These are phyloP conservation scores for Callyntrura sp. DNA, from an alignment of 2,888 invertebrate species.

Conservation along the genomic window DNA sequence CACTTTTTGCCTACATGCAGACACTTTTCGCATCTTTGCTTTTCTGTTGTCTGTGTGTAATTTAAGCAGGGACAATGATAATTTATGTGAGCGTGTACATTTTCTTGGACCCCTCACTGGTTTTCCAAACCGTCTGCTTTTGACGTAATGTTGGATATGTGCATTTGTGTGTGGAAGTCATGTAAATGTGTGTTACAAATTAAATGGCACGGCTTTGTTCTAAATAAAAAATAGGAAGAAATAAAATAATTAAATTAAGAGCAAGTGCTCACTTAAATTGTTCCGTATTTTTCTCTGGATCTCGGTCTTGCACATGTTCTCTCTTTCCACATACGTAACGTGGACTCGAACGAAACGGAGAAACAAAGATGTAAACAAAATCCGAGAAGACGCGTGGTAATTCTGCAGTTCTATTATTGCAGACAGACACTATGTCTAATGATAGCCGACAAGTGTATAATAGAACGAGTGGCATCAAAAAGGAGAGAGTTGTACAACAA, in stretches of 20 bases:
- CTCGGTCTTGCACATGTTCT: not conserved
- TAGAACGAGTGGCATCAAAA: conserved; percentile 5
- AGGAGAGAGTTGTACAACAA: conserved; percentile 13
- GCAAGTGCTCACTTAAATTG: conserved; percentile 73
- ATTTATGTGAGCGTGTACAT: conserved; percentile 44
- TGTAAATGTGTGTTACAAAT: conserved; percentile 28
- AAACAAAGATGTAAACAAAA: conserved; percentile 19
- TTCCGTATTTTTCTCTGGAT: conserved; percentile 26
- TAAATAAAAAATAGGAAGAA: conserved; percentile 58
- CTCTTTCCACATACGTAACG: not conserved
- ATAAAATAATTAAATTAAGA: conserved; percentile 75
- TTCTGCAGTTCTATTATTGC: not conserved
- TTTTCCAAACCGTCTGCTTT: conserved; percentile 38
- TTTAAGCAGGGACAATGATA: conserved; percentile 25
- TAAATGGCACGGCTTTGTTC: conserved; percentile 38
- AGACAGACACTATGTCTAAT: not conserved
- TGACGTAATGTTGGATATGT: not conserved
- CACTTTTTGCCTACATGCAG: not conserved
- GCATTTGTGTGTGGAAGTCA: not conserved
- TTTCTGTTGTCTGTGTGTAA: not conserved
- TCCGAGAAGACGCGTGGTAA: not conserved
- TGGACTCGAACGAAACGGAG: not conserved
- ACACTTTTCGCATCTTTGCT: not conserved
- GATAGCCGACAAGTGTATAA: conserved; percentile 6
- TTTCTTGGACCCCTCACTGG: not conserved